Evolutionary conservation across 2,888 invertebrate genomes (phyloP).

Genomic region (Orgyia antiqua): DNA sequence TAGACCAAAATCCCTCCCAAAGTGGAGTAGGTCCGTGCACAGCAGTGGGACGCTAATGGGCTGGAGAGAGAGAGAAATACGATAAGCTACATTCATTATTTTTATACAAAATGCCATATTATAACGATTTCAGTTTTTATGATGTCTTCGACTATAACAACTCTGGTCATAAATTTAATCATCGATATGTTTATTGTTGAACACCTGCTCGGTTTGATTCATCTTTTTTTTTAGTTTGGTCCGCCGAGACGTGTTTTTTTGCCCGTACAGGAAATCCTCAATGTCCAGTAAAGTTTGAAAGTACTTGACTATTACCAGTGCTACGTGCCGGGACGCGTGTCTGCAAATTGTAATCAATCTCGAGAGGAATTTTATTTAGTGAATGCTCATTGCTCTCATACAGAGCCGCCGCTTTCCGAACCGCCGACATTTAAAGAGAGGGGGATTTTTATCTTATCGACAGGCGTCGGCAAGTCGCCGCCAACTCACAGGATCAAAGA

Average conservation of each 20-base stretch:
- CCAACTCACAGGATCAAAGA: slow-evolving; percentile 39
- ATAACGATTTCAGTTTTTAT: slow-evolving; percentile 37
- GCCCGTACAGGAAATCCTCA: slow-evolving; percentile 24
- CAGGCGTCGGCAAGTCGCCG: slow-evolving; percentile 50
- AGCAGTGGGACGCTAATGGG: no score
- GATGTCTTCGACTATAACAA: slow-evolving; percentile 33
- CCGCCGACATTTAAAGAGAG: slow-evolving; percentile 18
- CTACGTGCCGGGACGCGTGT: slow-evolving; percentile 37
- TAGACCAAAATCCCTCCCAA: no score
- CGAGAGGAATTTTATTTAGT: slow-evolving; percentile 50
- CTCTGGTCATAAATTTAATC: slow-evolving; percentile 39
- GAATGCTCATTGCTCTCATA: slow-evolving; percentile 62
- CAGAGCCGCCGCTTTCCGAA: slow-evolving; percentile 40
- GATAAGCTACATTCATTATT: not conserved
- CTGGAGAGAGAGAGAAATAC: no score
- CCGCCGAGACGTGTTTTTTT: slow-evolving; percentile 18
- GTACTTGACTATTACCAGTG: slow-evolving; percentile 31
- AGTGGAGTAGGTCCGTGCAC: no score
- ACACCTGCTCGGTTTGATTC: slow-evolving; percentile 42
- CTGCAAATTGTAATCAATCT: slow-evolving; percentile 43
- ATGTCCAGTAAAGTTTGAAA: slow-evolving; percentile 23
- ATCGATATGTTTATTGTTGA: slow-evolving; percentile 34
- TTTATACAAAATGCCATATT: slow-evolving; percentile 17
- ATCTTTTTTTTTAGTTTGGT: slow-evolving; percentile 29
- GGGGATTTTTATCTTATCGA: slow-evolving; percentile 39